phyloP scores from a whole-genome alignment of 2,888 invertebrate species.

The Poecilobothrus nobilitatus region DNA sequence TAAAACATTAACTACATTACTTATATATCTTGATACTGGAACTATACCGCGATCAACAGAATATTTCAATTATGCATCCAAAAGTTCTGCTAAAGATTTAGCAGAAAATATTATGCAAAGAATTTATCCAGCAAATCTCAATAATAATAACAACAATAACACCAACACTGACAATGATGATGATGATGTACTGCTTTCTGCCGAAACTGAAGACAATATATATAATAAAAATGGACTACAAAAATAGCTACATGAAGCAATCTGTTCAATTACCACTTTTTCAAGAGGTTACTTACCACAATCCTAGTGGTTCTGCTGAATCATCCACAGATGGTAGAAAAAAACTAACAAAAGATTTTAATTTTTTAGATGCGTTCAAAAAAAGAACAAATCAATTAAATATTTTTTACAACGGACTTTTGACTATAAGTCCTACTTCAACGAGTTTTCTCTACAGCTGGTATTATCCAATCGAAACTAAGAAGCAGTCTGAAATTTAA shows the following conservation, averaged over 20 bases:
- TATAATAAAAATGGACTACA: constrained; percentile 10
- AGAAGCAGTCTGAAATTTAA: constrained; percentile 2
- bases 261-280: constrained; percentile 9
- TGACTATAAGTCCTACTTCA: background rate
- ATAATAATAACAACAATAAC: background rate
- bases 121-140: constrained; percentile 5
- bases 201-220: background rate
- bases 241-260: constrained; percentile 10
- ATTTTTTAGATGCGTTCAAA: constrained; percentile 11
- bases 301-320: constrained; percentile 8
- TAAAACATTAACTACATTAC: constrained; percentile 5
- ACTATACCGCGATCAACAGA: constrained; percentile 2
- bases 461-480: background rate
- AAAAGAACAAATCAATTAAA: constrained; percentile 1
- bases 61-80: constrained; percentile 7
- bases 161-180: constrained; percentile 6
- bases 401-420: constrained; percentile 1
- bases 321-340: constrained; percentile 8
- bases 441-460: background rate
- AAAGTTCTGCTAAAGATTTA: constrained; percentile 12
- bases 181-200: constrained; percentile 1
- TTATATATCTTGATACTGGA: constrained; percentile 8
- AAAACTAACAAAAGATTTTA: constrained; percentile 9
- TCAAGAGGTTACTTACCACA: too few species aligned
- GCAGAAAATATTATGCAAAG: constrained; percentile 9